phyloP scores from a whole-genome alignment of 2,113 vertebrate species.

The Oplegnathus fasciatus region DNA sequence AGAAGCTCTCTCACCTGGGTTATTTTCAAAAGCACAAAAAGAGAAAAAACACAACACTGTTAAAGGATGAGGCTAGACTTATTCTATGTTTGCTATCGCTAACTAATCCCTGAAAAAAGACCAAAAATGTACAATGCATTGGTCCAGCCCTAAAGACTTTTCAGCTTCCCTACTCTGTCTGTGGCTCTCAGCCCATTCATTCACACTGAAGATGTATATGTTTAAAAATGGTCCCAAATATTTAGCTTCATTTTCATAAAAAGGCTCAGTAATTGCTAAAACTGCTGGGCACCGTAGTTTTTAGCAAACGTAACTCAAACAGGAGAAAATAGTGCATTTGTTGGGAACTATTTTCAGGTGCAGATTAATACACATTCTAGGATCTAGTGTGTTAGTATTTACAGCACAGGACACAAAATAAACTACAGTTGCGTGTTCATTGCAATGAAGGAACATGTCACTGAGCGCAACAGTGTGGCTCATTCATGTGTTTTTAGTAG shows the following conservation, averaged over 20 bases:
- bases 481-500: not conserved
- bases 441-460: not conserved
- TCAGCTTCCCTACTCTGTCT: not conserved
- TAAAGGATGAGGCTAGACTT: not conserved
- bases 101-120: not conserved
- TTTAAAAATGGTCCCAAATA: not conserved
- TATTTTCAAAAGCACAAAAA: not conserved
- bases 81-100: not conserved
- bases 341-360: not conserved
- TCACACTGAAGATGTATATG: not conserved
- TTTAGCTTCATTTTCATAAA: not conserved
- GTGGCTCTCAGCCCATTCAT: not conserved
- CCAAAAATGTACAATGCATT: not conserved
- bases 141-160: not conserved
- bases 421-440: not conserved
- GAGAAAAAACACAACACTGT: not conserved
- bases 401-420: not conserved
- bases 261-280: not conserved
- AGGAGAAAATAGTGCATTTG: not conserved
- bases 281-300: not conserved
- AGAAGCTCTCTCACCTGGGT: slow-evolving; percentile 88
- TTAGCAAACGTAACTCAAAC: not conserved
- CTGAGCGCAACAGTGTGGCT: not conserved
- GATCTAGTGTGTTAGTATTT: not conserved
- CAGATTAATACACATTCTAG: not conserved